These are phyloP conservation scores for Diarsia dahlii DNA, from an alignment of 2,888 invertebrate genomes.

Conservation along the genomic window DNA sequence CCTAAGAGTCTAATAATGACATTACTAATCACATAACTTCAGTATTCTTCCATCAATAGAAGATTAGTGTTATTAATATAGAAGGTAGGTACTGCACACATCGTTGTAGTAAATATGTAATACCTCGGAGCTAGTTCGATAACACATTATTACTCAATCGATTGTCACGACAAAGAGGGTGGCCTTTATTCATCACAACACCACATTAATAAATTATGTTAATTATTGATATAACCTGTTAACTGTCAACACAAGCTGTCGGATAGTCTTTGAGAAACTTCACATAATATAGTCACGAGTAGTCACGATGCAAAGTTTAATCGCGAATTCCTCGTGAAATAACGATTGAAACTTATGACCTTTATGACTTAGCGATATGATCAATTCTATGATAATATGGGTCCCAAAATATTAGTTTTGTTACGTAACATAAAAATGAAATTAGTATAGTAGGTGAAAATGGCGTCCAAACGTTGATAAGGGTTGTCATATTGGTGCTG, in stretches of 20 bases:
- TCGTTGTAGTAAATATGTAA: conserved; percentile 3
- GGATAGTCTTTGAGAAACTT: conserved; percentile 4
- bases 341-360: too few species aligned
- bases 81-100: not conserved
- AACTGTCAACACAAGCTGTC: conserved; percentile 6
- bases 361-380: too few species aligned
- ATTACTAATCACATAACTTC: not conserved
- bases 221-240: conserved; percentile 12
- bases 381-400: too few species aligned
- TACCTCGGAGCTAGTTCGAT: not conserved
- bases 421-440: too few species aligned
- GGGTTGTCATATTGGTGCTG: too few species aligned
- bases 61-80: not conserved
- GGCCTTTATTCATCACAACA: not conserved
- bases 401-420: too few species aligned
- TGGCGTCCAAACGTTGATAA: too few species aligned
- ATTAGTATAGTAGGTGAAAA: too few species aligned
- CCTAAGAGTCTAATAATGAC: not conserved
- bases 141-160: conserved; percentile 14
- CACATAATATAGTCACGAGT: too few species aligned
- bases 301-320: too few species aligned
- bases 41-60: not conserved
- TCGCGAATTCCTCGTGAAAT: too few species aligned
- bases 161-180: conserved; percentile 2
- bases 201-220: conserved; percentile 27